Conservation (phyloP, 2,797 vertebrate genomes). For the Aselliscus stoliczkanus region DNA sequence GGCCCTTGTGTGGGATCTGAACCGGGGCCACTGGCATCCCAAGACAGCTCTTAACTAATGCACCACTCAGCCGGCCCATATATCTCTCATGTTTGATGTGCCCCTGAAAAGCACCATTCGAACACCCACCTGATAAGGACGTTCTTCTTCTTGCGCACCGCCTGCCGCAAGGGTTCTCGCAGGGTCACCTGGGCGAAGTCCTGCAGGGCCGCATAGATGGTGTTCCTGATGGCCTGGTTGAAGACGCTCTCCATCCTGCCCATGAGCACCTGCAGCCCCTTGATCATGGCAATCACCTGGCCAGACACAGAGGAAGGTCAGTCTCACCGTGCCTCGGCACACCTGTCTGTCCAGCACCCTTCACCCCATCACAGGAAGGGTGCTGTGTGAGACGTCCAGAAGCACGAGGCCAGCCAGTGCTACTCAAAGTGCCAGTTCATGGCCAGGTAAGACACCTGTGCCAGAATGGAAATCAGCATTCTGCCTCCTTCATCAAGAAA, state of each 20-base stretch:
- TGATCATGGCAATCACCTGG: conserved; percentile 98
- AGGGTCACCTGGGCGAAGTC: conserved; percentile 98
- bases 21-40: too few relatives aligned
- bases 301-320: conserved; percentile 8
- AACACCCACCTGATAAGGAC: conserved; percentile 91
- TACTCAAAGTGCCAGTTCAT: background rate
- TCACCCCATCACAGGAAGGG: rapidly evolving
- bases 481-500: background rate
- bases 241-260: conserved; percentile 99
- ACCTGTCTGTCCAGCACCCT: background rate
- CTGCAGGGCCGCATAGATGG: conserved; percentile 97
- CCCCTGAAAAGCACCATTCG: background rate
- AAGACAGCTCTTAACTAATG: too few relatives aligned
- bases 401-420: background rate
- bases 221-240: conserved; percentile 98
- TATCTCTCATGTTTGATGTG: too few relatives aligned
- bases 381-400: rapidly evolving
- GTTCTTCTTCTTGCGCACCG: conserved; percentile 98
- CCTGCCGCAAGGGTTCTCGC: conserved; percentile 96
- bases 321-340: rapidly evolving
- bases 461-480: background rate
- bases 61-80: too few relatives aligned
- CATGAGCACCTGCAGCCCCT: conserved; percentile 98
- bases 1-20: too few relatives aligned
- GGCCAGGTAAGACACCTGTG: rapidly evolving